These are phyloP conservation scores for Microplitis manilae DNA, from an alignment of 2,888 invertebrate genomes.

Conservation along the genomic window DNA sequence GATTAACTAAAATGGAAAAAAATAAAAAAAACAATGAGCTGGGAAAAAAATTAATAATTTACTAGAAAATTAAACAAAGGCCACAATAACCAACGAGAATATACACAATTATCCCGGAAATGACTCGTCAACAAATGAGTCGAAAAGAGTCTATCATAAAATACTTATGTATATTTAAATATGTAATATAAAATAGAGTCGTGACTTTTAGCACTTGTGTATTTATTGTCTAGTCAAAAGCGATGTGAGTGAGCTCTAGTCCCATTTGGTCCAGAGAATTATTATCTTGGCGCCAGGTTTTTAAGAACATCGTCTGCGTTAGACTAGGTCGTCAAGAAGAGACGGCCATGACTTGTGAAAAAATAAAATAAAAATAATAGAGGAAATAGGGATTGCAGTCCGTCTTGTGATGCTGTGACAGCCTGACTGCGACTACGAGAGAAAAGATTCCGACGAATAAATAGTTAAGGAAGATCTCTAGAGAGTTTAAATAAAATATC, in stretches of 20 bases:
- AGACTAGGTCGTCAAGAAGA: background rate
- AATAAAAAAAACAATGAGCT: no score
- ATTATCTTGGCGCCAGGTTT: background rate
- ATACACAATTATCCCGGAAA: constrained; percentile 19
- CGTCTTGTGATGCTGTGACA: constrained; percentile 53
- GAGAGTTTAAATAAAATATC: constrained; percentile 19
- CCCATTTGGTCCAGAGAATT: background rate
- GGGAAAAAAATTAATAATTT: background rate
- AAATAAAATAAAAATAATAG: constrained; percentile 43
- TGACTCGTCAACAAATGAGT: background rate
- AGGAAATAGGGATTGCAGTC: constrained; percentile 47
- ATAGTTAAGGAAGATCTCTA: constrained; percentile 25
- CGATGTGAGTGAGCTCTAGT: background rate
- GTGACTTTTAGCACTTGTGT: background rate
- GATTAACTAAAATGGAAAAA: no score
- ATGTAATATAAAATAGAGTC: background rate
- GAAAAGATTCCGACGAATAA: constrained; percentile 47
- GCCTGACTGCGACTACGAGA: constrained; percentile 40
- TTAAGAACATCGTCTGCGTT: background rate
- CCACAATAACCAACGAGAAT: background rate
- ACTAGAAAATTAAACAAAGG: background rate
- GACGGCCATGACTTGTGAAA: constrained; percentile 17
- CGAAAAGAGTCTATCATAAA: constrained; percentile 18
- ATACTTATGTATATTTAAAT: background rate
- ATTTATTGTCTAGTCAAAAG: background rate